A percentile compares a stretch with the other conserved stretches of the same genome.
Conservation (phyloP, 2,888 invertebrate species). For the Drosophila subsilvestris region DNA sequence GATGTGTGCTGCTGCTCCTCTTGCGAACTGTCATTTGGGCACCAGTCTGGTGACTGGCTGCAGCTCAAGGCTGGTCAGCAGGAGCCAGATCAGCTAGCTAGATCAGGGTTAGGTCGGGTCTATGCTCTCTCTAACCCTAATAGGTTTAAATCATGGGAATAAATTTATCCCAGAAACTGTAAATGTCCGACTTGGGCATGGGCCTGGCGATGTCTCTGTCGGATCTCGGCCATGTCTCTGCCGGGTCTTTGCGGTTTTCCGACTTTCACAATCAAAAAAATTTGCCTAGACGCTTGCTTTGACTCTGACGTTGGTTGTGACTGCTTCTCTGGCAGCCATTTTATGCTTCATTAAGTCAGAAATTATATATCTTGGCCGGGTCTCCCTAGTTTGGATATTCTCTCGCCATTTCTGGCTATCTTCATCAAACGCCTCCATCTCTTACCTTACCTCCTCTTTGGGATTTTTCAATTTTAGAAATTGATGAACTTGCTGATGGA, state of each 20-base stretch:
- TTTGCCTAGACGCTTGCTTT: slow-evolving; percentile 13
- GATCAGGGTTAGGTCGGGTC: slow-evolving; percentile 39
- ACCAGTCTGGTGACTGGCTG: slow-evolving; percentile 38
- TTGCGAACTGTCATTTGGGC: slow-evolving; percentile 34
- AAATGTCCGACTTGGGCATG: slow-evolving; percentile 4
- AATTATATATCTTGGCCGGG: slow-evolving; percentile 59
- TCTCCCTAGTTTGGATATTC: slow-evolving; percentile 30
- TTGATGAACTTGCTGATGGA: slow-evolving; percentile 73
- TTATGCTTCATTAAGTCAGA: slow-evolving; percentile 78
- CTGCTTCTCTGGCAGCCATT: slow-evolving; percentile 54
- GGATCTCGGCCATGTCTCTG: slow-evolving; percentile 35
- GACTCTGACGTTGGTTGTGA: background rate
- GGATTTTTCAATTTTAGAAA: slow-evolving; percentile 65
- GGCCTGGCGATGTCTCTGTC: slow-evolving; percentile 25
- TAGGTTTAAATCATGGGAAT: slow-evolving; percentile 76
- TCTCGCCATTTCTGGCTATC: slow-evolving; percentile 19
- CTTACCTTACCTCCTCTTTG: slow-evolving; percentile 11
- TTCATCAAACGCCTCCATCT: slow-evolving; percentile 2
- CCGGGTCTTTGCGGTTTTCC: slow-evolving; percentile 63
- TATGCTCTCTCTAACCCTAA: slow-evolving; percentile 64
- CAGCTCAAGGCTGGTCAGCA: slow-evolving; percentile 59
- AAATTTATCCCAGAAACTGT: slow-evolving; percentile 51
- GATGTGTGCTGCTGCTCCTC: slow-evolving; percentile 27
- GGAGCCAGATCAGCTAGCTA: background rate
- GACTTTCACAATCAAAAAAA: slow-evolving; percentile 70